Conservation (phyloP, 2,888 invertebrate species). For the Chalcosyrphus nemorum region DNA sequence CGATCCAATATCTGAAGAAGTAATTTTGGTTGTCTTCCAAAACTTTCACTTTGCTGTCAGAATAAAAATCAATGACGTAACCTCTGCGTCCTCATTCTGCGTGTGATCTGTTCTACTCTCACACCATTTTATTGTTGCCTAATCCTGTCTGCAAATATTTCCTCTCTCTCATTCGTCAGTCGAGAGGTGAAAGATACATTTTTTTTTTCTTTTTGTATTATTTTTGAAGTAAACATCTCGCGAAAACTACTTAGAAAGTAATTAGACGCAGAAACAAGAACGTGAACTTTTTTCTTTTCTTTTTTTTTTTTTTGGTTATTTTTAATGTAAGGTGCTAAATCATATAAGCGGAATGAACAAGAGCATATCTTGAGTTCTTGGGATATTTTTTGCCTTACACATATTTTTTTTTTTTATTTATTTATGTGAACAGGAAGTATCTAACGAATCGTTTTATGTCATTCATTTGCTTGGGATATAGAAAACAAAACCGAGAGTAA, state of each 20-base stretch:
- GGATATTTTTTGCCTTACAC: background rate
- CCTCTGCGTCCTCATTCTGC: background rate
- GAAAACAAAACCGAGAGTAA: slow-evolving; percentile 40
- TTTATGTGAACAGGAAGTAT: slow-evolving; percentile 35
- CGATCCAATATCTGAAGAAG: background rate
- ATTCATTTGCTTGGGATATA: slow-evolving; percentile 25
- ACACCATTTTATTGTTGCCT: background rate
- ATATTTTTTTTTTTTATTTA: background rate
- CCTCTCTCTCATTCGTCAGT: background rate
- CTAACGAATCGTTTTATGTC: slow-evolving; percentile 46
- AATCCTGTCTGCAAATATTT: background rate
- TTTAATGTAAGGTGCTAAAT: slow-evolving; percentile 23
- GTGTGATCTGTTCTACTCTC: background rate
- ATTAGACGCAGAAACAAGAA: slow-evolving; percentile 18
- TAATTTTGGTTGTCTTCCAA: background rate
- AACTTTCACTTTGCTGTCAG: too few species aligned
- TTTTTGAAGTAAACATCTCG: slow-evolving; percentile 2
- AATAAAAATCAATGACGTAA: too few species aligned
- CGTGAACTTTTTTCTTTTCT: background rate
- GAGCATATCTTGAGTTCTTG: background rate
- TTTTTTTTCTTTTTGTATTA: background rate
- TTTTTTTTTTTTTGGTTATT: slow-evolving; percentile 14
- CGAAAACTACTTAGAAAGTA: slow-evolving; percentile 11
- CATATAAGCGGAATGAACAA: slow-evolving; percentile 24
- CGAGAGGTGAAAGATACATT: background rate